phyloP scores from a whole-genome alignment of 2,797 vertebrate species.

The Chrysolophus pictus region DNA sequence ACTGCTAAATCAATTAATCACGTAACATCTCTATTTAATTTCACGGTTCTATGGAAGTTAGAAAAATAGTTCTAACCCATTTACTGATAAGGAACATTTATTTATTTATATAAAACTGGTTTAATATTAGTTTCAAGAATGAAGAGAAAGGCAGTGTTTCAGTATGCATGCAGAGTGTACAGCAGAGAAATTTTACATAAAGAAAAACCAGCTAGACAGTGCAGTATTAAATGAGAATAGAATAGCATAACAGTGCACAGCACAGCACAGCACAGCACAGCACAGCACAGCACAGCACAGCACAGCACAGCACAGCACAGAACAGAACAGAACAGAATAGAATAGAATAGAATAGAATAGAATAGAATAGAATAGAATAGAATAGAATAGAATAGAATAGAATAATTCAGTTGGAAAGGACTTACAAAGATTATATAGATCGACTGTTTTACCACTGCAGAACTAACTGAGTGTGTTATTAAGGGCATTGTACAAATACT shows the following conservation, averaged over 20 bases:
- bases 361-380: too few relatives aligned
- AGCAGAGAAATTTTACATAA: not conserved
- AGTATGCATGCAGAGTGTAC: too few relatives aligned
- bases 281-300: too few relatives aligned
- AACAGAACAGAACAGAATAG: too few relatives aligned
- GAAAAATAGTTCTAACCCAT: not conserved
- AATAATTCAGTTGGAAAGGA: not conserved
- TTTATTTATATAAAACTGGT: not conserved
- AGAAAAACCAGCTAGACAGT: not conserved
- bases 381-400: too few relatives aligned
- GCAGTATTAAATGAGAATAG: not conserved
- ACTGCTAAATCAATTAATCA: slow-evolving; percentile 20
- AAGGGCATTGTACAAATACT: not conserved
- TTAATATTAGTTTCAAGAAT: not conserved
- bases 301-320: too few relatives aligned
- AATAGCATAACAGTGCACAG: not conserved
- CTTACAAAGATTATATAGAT: not conserved
- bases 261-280: too few relatives aligned
- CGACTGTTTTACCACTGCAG: not conserved
- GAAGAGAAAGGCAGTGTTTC: not conserved
- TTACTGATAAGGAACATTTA: not conserved
- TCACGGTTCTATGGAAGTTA: not conserved
- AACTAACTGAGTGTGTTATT: not conserved
- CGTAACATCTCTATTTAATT: slow-evolving; percentile 25
- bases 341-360: too few relatives aligned